Conservation (phyloP, 2,888 invertebrate species). For the Cabera pusaria region DNA sequence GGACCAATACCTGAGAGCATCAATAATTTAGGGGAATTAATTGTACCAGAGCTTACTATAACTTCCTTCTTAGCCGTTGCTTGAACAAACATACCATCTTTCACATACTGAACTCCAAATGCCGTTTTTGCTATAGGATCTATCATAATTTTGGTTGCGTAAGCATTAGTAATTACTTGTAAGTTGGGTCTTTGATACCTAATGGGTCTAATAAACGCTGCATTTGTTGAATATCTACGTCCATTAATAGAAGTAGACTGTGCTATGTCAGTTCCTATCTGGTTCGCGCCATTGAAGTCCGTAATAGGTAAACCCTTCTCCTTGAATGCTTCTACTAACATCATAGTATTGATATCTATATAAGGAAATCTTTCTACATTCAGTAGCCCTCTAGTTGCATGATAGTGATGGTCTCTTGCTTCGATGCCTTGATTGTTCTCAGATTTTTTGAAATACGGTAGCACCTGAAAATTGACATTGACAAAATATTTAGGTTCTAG, state of each 20-base stretch:
- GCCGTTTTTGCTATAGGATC: conserved; percentile 79
- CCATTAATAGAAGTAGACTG: conserved; percentile 86
- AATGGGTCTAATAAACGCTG: conserved; percentile 87
- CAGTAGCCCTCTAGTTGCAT: conserved; percentile 84
- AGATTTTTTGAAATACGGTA: conserved; percentile 88
- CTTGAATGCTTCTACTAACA: conserved; percentile 83
- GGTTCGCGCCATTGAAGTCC: conserved; percentile 83
- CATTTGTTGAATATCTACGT: conserved; percentile 84
- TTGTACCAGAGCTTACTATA: conserved; percentile 82
- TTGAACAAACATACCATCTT: conserved; percentile 65
- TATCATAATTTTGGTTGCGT: conserved; percentile 83
- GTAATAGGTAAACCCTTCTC: conserved; percentile 84
- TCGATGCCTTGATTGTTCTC: conserved; percentile 85
- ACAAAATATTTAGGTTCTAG: too few relatives aligned
- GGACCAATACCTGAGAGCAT: conserved; percentile 88
- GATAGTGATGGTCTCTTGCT: conserved; percentile 79
- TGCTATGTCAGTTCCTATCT: conserved; percentile 84
- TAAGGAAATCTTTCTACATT: conserved; percentile 86
- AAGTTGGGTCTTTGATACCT: conserved; percentile 79
- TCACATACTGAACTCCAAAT: conserved; percentile 63
- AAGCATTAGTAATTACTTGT: conserved; percentile 74
- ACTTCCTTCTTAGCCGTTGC: conserved; percentile 84
- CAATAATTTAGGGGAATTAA: conserved; percentile 85
- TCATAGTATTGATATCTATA: conserved; percentile 81
- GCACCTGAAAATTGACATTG: conserved; percentile 69